Base-by-base conservation (phyloP, 1,140 invertebrate species). In the Archegozetes longisetosus region DNA sequence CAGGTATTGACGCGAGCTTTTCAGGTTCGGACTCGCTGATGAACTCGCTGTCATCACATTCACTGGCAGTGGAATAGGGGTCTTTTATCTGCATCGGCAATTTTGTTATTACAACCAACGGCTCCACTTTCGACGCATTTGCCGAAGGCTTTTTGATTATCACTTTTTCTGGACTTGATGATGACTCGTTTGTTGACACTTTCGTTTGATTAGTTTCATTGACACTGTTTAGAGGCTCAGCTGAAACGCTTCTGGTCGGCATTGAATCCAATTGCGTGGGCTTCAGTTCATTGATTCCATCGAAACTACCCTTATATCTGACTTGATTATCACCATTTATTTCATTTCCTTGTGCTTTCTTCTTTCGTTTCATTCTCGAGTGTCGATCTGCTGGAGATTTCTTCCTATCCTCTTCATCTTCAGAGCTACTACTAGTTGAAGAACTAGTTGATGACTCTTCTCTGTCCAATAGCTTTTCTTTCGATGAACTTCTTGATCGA, bases 91-190 rank as follows among this genome's bases (percentile, higher is more conserved):
- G 23, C 9, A 25, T 55, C 6, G 53, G 6, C 6, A 25, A 48
- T 55, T 55, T 55, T 29, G 9, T 55, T 20, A 55, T 26, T 26
- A 55, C 53, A 23, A 55, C 22, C 53, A 55, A 28, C 9, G 53
- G 53, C 17, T 20, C 28, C 24, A 12, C 53, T 12, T 12, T n/a
- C 24, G 53, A 55, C 12, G 13, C 12, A 12, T 14, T 12, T 26
- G 51, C 9, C 9, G n/a, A n/a, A n/a, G n/a, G n/a, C n/a, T n/a
- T n/a, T n/a, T n/a, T n/a, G n/a, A n/a, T n/a, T n/a, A n/a, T n/a
- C n/a, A n/a, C n/a, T n/a, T n/a, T n/a, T n/a, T n/a, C n/a, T n/a
- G n/a, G n/a, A n/a, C n/a, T n/a, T n/a, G n/a, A n/a, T n/a, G n/a
- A n/a, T n/a, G n/a, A n/a, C n/a, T n/a, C n/a, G n/a, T n/a, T n/a